Base-by-base conservation (phyloP, 2,113 vertebrate species). In the Hiodon tergisus region DNA sequence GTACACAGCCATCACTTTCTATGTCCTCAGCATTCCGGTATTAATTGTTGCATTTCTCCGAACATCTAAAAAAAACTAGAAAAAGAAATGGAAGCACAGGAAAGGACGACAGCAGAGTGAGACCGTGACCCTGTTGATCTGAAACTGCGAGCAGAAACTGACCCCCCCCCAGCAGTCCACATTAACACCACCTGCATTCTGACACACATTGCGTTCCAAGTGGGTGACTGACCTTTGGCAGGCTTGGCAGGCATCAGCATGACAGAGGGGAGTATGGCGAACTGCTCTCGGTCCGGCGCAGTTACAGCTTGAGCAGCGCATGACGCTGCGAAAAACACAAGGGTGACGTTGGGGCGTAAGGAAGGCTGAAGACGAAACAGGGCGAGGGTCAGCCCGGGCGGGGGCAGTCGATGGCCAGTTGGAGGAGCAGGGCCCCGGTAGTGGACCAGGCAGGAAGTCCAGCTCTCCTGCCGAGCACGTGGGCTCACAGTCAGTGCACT, bases 31-130 rank as follows among this genome's bases (percentile, higher is more conserved):
- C 9, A 59, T 71, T 60, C 31, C 70, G 50, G 55, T 16, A 17
- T 54, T 46, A 73, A 73, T 66, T 53, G 16, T 50, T 57, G 63
- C 63, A 58, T 74, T 67, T 16, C 54, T 66, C 13, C 10, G 8
- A 66, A 58, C 52, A 74, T 17, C 16, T 11, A 62, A 17, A 13
- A 4, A 74, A 55, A 74, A 17, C 47, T 52, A 17, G 59, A 54
- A 60, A 16, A 57, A 31, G 9, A 50, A 50, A 69, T 53, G 50
- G 50, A 14, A 55, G 16, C 46, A 68, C 54, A 68, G 73, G 54
- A 75, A 75, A 59, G 55, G 55, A 57, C 46, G 46, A 17, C 55
- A 59, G 46, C 4, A 67, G 65, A 31, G 61, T 70, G 74, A 70
- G 69, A 62, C 47, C 48, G 67, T 62, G 74, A 69, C 67, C 58